A percentile compares a stretch with the other conserved stretches of the same genome.
phyloP scores from a whole-genome alignment of 2,888 invertebrate species.

The Chymomyza fuscimana region DNA sequence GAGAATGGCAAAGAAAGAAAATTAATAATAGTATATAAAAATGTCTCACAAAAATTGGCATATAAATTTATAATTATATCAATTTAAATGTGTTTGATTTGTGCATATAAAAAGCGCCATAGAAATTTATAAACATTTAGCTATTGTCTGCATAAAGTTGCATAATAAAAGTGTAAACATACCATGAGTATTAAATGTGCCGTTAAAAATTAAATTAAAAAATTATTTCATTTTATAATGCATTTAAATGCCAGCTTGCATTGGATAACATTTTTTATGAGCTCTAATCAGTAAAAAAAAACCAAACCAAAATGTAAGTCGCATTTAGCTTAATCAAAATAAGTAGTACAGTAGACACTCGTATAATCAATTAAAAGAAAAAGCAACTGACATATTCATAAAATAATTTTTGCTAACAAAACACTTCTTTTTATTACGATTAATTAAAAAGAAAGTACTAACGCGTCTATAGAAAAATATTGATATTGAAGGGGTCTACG shows the following conservation, averaged over 20 bases:
- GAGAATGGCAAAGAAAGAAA: not conserved
- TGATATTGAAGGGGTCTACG: too few species aligned
- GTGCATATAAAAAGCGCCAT: not conserved
- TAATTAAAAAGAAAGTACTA: too few species aligned
- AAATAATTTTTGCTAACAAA: too few species aligned
- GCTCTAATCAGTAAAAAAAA: not conserved
- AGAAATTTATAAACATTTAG: not conserved
- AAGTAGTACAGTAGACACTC: not conserved
- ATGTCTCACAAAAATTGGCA: slow-evolving; percentile 27
- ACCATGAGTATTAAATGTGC: not conserved
- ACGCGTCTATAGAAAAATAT: too few species aligned
- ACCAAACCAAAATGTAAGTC: not conserved
- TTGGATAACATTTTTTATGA: not conserved
- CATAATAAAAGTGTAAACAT: slow-evolving; percentile 1
- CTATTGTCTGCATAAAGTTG: not conserved
- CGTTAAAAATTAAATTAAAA: not conserved
- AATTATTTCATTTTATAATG: not conserved
- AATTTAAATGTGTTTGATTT: slow-evolving; percentile 8
- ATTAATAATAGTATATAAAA: not conserved
- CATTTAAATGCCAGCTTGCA: not conserved
- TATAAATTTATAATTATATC: slow-evolving; percentile 2
- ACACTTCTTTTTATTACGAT: too few species aligned
- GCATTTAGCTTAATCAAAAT: not conserved
- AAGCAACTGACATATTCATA: too few species aligned
- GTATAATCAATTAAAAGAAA: too few species aligned